Evolutionary conservation across 1,140 invertebrate species (phyloP).

Genomic region (Trichonephila clavipes): DNA sequence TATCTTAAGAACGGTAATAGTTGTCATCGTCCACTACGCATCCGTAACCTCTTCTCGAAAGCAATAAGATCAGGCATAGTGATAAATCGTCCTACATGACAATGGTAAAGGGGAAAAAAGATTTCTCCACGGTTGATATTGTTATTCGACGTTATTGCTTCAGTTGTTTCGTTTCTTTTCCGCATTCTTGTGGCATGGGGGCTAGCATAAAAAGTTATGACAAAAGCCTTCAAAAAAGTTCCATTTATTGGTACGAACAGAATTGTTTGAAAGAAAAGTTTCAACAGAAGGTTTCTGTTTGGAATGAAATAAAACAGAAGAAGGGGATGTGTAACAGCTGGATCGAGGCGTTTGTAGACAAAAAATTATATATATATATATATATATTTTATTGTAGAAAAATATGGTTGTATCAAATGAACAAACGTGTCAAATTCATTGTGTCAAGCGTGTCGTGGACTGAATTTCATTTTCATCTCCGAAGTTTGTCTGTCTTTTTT

Average conservation of each 20-base stretch:
- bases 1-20: constrained; percentile 45
- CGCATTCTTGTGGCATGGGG: neutral
- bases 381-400: neutral
- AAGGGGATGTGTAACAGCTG: neutral
- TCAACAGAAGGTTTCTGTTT: neutral
- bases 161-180: constrained; percentile 12
- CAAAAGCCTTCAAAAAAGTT: constrained; percentile 10
- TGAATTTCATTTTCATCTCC: too few relatives aligned
- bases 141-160: constrained; percentile 39
- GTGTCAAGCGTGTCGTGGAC: too few relatives aligned
- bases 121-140: constrained; percentile 21
- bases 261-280: constrained; percentile 11
- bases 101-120: neutral
- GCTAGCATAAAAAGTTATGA: neutral
- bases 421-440: too few relatives aligned
- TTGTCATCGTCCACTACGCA: constrained; percentile 51
- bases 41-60: constrained; percentile 24
- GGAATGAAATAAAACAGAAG: neutral
- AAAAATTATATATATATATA: neutral
- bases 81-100: constrained; percentile 49
- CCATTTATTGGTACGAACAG: constrained; percentile 24
- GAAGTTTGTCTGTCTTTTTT: too few relatives aligned
- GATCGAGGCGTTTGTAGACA: neutral
- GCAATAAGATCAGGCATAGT: constrained; percentile 38
- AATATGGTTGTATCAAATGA: neutral